Base-by-base conservation (phyloP, 2,888 invertebrate species). In the Sinelater perroti region DNA sequence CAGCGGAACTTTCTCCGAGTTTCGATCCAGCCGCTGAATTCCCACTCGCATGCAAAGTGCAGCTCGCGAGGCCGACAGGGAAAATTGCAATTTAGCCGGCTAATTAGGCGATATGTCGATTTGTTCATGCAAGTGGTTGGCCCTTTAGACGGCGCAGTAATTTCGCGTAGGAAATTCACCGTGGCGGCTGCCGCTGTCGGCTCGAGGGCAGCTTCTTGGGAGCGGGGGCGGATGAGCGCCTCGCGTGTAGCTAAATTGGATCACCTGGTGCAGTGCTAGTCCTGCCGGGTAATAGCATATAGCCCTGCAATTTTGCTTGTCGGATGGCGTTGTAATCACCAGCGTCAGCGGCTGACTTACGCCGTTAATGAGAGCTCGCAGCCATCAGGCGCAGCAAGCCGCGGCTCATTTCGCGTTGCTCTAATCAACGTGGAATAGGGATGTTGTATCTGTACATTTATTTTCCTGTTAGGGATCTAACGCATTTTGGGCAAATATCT, bases 341-440 rank as follows among this genome's bases (percentile, higher is more conserved):
- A 36, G 47, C 45, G 40, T 55, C 38, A 14, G 47, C 14, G 47
- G 40, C 36, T 54, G 51, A 56, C 63, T 59, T 61, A 56, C 56
- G 50, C 53, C 56, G 52, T 52, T 56, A 59, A 61, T 55, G 51
- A 63, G 57, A 54, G 56, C 46, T 55, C 50, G 52, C 55, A 17
- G 42, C 45, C 30, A 51, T 40, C 30, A 31, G 28, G 13, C 30
- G 24, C 26, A 31, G n/a, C 18, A 31, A 51, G 31, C 31, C 33
- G 24, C 11, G 31, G 30, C 16, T 44, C 30, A 18, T 24, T 14
- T 17, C 14, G 18, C 26, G 11, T 17, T 17, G 44, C 13, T 10
- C 17, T 2, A 16, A 30, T 6, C n/a, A n/a, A n/a, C n/a, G n/a
- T n/a, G n/a, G n/a, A n/a, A n/a, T n/a, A n/a, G n/a, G n/a, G n/a